Base-by-base conservation (phyloP, 1,140 invertebrate genomes). In the Nylanderia fulva region DNA sequence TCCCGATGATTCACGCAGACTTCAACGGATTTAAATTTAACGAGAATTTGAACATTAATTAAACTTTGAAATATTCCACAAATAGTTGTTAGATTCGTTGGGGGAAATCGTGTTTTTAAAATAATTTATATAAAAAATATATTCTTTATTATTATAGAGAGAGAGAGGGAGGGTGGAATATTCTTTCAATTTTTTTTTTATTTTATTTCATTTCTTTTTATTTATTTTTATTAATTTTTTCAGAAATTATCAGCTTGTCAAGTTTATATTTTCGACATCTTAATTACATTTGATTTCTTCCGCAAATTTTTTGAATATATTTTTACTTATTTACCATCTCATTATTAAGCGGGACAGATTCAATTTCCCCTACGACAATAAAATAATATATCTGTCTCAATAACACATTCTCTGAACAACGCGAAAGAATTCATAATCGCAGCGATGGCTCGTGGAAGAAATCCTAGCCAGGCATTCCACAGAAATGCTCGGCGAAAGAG, bases 401-500 rank as follows among this genome's bases (percentile, higher is more conserved):
- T 18, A 39, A 54, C 56, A 18, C n/a, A 13, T n/a, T 21, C 29
- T 8, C 39, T 15, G 2, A 42, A 69, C 36, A 80, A 58, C 9
- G 13, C 18, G 36, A 69, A 42, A 71, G 48, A 66, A 80, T 52
- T 58, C 63, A 69, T 80, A 69, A 80, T 80, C 48, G 24, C 77
- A 13, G 36, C 45, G 52, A 48, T 36, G 52, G 56, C 69, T 45
- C 52, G 42, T 21, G 39, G 29, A 36, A 42, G 45, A 36, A 86
- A 36, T 66, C 63, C 54, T 54, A 84, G 63, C 66, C 18, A 15
- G n/a, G 45, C 69, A 84, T 84, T 75, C 71, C 80, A 21, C 42
- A 27, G 36, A 29, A 84, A 84, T 84, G 29, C 42, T 76, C 54
- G 42, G 29, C 71, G 33, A 61, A 74, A 61, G 63, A 71, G 33